These are phyloP conservation scores for Eira barbara DNA, from an alignment of 2,113 vertebrate genomes.

Conservation along the genomic window DNA sequence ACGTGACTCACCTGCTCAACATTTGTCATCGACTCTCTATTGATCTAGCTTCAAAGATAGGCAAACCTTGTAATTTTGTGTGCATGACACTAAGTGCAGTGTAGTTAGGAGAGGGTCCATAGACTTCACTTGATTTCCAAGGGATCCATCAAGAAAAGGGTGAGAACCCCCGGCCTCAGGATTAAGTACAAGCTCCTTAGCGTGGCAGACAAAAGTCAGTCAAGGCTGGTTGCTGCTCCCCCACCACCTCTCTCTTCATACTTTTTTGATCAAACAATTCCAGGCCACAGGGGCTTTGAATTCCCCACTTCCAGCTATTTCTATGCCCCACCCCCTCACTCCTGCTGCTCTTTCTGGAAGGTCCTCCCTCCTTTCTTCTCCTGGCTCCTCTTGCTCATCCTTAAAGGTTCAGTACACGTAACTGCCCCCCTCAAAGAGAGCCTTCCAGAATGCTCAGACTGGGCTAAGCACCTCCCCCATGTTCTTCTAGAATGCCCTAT, in stretches of 20 bases:
- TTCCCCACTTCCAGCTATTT: background rate
- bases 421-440: background rate
- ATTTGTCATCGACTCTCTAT: background rate
- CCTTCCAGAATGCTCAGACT: background rate
- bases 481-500: background rate
- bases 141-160: background rate
- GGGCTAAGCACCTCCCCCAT: background rate
- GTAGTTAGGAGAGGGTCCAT: background rate
- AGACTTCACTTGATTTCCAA: background rate
- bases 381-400: background rate
- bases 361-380: background rate
- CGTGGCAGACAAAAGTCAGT: background rate
- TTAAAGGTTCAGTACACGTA: background rate
- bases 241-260: background rate
- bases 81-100: background rate
- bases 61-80: background rate
- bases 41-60: background rate
- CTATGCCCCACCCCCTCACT: background rate
- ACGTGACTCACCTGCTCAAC: background rate
- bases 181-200: background rate
- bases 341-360: background rate
- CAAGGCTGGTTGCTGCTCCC: rapidly evolving
- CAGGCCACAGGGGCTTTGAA: background rate
- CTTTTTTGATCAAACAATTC: background rate
- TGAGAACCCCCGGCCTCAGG: background rate